A percentile compares a stretch with the other conserved stretches of the same genome.
Evolutionary conservation across 2,888 invertebrate species (phyloP).

Genomic region (Torymus tubicola): DNA sequence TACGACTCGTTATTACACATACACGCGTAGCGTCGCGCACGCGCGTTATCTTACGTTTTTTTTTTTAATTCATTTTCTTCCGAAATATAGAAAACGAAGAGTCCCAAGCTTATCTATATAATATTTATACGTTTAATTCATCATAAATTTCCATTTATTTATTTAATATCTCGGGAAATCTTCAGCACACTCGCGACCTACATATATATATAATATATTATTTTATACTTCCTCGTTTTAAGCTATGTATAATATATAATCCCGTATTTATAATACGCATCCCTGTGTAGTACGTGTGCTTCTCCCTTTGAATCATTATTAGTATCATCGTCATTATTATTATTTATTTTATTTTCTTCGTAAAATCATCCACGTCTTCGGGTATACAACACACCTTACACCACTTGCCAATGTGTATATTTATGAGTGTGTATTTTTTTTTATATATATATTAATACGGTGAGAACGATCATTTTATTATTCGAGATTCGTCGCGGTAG

Average conservation of each 20-base stretch:
- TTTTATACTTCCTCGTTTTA: slow-evolving; percentile 5
- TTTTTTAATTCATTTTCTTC: background rate
- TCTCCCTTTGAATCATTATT: background rate
- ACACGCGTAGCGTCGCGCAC: background rate
- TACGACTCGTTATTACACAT: slow-evolving; percentile 16
- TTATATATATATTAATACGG: slow-evolving; percentile 11
- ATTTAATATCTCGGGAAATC: slow-evolving; percentile 5
- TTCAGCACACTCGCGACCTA: background rate
- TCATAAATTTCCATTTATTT: slow-evolving; percentile 2
- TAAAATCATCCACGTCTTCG: too few relatives aligned
- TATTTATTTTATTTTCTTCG: background rate
- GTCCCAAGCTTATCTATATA: slow-evolving; percentile 48
- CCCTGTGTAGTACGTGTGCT: slow-evolving; percentile 29
- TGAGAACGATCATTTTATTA: slow-evolving; percentile 17
- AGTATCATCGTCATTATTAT: background rate
- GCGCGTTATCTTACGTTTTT: background rate
- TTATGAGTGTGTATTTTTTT: background rate
- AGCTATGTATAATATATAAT: background rate
- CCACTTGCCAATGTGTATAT: too few relatives aligned
- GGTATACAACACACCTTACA: too few relatives aligned
- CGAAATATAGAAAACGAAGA: slow-evolving; percentile 47
- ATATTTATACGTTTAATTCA: slow-evolving; percentile 35
- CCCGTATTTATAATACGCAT: slow-evolving; percentile 21
- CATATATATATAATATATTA: background rate
- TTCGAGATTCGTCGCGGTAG: slow-evolving; percentile 23